Conservation (phyloP, 2,797 vertebrate species). For the Chelon labrosus region DNA sequence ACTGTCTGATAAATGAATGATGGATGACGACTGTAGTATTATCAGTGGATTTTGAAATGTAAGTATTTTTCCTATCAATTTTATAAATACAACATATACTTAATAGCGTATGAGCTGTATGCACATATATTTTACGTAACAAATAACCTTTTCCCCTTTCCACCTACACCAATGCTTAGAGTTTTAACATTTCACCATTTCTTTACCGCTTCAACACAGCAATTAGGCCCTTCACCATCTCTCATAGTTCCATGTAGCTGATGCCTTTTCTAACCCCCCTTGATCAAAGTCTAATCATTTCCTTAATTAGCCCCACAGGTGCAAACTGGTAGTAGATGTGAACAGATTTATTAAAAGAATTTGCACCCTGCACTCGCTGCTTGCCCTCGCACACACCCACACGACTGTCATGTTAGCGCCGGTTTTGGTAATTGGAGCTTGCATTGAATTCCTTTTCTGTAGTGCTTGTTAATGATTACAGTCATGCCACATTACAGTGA, state of each 20-base stretch:
- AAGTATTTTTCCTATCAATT: not conserved
- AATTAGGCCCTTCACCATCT: slow-evolving; percentile 42
- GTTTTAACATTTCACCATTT: slow-evolving; percentile 10
- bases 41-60: not conserved
- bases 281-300: slow-evolving; percentile 69
- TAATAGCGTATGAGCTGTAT: not conserved
- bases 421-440: slow-evolving; percentile 32
- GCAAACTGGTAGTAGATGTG: slow-evolving; percentile 48
- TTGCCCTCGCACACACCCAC: slow-evolving; percentile 27
- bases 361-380: slow-evolving; percentile 9
- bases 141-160: slow-evolving; percentile 21
- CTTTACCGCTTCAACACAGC: slow-evolving; percentile 5
- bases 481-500: slow-evolving; percentile 48
- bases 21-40: not conserved
- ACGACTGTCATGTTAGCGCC: slow-evolving; percentile 16
- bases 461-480: slow-evolving; percentile 40
- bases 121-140: slow-evolving; percentile 1
- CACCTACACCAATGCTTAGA: slow-evolving; percentile 25
- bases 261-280: slow-evolving; percentile 41
- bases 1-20: not conserved
- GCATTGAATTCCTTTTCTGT: slow-evolving; percentile 17
- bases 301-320: slow-evolving; percentile 74
- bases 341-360: slow-evolving; percentile 46
- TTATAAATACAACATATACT: not conserved
- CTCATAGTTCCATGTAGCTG: slow-evolving; percentile 37